phyloP scores from a whole-genome alignment of 2,797 vertebrate species.

The Cyclura pinguis region DNA sequence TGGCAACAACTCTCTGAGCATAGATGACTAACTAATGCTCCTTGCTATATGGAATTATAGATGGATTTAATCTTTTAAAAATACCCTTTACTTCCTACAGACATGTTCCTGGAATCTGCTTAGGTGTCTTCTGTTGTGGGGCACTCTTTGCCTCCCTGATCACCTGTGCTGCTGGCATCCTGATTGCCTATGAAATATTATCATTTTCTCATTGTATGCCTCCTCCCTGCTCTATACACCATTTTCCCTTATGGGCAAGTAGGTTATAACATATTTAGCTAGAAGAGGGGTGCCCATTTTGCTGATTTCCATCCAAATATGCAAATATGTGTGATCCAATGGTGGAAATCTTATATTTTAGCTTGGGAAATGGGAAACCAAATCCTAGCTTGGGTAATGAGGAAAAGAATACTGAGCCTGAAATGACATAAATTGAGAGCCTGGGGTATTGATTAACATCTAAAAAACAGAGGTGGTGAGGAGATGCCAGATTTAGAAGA shows the following conservation, averaged over 20 bases:
- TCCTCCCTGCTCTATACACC: slow-evolving; percentile 57
- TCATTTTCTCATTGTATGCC: slow-evolving; percentile 61
- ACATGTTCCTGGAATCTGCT: not conserved
- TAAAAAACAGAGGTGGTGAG: not conserved
- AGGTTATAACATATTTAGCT: slow-evolving; percentile 44
- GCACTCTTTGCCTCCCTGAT: slow-evolving; percentile 45
- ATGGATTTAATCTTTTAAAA: not conserved
- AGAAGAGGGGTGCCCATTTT: not conserved
- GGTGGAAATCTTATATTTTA: not conserved
- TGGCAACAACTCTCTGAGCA: not conserved
- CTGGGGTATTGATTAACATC: not conserved
- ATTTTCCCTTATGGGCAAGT: slow-evolving; percentile 74
- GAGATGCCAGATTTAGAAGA: not conserved
- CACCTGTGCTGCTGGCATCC: slow-evolving; percentile 66
- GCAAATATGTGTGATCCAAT: not conserved
- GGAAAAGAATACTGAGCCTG: not conserved
- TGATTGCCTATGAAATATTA: slow-evolving; percentile 68
- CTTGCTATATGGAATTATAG: not conserved
- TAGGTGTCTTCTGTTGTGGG: not conserved
- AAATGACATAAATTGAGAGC: not conserved
- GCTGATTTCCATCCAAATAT: not conserved
- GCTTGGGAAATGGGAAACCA: too few species aligned
- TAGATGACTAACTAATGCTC: not conserved
- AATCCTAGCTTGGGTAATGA: not conserved
- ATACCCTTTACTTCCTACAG: not conserved